These are phyloP conservation scores for Rhabdornis inornatus DNA, from an alignment of 2,113 vertebrate species.

Conservation along the genomic window DNA sequence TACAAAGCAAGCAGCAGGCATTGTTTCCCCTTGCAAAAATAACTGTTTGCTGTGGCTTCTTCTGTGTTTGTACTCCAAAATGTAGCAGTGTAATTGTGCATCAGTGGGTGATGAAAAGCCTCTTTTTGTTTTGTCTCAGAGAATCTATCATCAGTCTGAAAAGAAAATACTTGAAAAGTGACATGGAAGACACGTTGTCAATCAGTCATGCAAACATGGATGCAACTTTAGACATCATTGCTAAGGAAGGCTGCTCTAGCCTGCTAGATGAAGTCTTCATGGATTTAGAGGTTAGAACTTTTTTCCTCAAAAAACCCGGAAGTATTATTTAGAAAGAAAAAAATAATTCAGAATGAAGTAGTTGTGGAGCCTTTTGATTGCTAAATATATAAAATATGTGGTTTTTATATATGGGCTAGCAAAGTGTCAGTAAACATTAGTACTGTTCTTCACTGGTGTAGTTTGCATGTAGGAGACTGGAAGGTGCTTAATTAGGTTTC, in stretches of 20 bases:
- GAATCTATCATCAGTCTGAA: constrained; percentile 95
- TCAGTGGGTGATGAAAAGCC: not conserved
- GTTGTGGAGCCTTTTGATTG: not conserved
- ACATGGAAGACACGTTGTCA: constrained; percentile 66
- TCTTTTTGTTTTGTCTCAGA: constrained; percentile 63
- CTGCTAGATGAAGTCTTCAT: constrained; percentile 95
- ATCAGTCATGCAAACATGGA: constrained; percentile 83
- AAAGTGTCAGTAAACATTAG: not conserved
- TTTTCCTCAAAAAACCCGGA: not conserved
- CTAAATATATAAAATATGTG: not conserved
- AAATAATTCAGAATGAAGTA: not conserved
- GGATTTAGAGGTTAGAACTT: constrained; percentile 86
- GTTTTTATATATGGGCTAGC: not conserved
- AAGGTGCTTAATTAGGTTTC: not conserved
- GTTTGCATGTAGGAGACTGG: not conserved
- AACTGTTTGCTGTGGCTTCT: not conserved
- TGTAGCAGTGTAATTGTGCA: not conserved
- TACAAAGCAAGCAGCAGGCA: not conserved
- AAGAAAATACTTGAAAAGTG: constrained; percentile 86
- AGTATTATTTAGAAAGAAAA: not conserved
- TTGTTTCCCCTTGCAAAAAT: not conserved
- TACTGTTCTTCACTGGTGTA: not conserved
- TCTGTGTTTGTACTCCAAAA: not conserved
- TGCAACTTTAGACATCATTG: constrained; percentile 83
- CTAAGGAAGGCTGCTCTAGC: constrained; percentile 91